Percentiles rank a stretch among this genome's conserved stretches.
Evolutionary conservation across 2,797 vertebrate species (phyloP).

Genomic region (Spatula versicolor): DNA sequence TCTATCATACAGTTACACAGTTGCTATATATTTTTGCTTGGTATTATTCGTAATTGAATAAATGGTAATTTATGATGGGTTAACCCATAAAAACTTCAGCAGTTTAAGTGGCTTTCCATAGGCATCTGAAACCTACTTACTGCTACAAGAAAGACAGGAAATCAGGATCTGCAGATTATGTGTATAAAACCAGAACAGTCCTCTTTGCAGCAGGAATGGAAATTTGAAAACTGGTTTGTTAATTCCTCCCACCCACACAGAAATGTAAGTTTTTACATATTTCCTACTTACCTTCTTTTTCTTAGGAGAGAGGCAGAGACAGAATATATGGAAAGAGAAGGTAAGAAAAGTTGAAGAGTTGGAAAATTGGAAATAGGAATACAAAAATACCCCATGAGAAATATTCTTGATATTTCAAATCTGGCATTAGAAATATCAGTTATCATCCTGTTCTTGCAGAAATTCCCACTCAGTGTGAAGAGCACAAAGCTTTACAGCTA

Average conservation of each 20-base stretch:
- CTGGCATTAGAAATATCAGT: neutral
- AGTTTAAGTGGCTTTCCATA: neutral
- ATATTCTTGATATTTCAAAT: slow-evolving; percentile 1
- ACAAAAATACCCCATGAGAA: neutral
- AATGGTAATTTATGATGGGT: neutral
- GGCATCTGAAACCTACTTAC: neutral
- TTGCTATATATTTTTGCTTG: slow-evolving; percentile 6
- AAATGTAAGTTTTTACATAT: slow-evolving; percentile 6
- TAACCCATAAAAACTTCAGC: neutral
- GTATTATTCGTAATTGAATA: neutral
- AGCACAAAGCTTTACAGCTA: neutral
- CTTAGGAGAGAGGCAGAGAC: neutral
- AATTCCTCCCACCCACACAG: slow-evolving; percentile 1
- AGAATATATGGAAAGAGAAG: neutral
- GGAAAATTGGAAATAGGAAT: neutral
- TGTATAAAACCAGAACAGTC: neutral
- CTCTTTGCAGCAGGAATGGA: neutral
- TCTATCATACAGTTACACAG: neutral
- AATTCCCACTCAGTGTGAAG: neutral
- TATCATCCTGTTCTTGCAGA: neutral
- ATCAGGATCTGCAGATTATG: neutral
- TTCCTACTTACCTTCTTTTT: slow-evolving; percentile 9
- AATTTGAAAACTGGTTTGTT: slow-evolving; percentile 1
- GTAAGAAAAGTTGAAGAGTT: neutral
- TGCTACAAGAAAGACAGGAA: neutral